These are phyloP conservation scores for Mesorhabditis belari DNA, from an alignment of 2,888 invertebrate species.

Conservation along the genomic window DNA sequence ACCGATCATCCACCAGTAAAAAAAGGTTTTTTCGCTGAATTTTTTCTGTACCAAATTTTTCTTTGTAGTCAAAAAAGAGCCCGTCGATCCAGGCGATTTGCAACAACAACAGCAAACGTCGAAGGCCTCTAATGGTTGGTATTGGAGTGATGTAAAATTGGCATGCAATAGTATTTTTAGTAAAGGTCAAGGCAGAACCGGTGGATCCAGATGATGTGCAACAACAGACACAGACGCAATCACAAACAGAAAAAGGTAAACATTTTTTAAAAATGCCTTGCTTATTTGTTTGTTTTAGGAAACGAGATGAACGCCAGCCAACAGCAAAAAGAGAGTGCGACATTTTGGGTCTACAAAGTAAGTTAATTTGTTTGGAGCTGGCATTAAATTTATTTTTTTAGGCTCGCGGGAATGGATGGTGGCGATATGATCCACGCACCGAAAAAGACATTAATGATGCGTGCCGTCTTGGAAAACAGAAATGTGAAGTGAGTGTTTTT, in stretches of 20 bases:
- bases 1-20: neutral
- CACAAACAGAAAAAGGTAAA: too few species aligned
- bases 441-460: constrained; percentile 29
- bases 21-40: neutral
- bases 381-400: constrained; percentile 1
- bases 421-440: constrained; percentile 34
- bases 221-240: too few species aligned
- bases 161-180: neutral
- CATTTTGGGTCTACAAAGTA: neutral
- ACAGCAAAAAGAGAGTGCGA: neutral
- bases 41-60: too few species aligned
- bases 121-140: neutral
- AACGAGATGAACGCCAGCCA: too few species aligned
- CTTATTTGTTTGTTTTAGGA: too few species aligned
- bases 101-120: neutral
- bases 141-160: neutral
- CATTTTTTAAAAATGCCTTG: too few species aligned
- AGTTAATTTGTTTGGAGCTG: neutral
- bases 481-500: too few species aligned
- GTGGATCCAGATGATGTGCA: too few species aligned
- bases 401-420: constrained; percentile 27
- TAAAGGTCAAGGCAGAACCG: neutral
- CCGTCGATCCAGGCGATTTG: neutral
- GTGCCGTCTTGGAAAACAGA: too few species aligned
- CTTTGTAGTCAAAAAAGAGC: too few species aligned